Conservation (phyloP, 2,113 vertebrate species). For the Gopherus evgoodei region DNA sequence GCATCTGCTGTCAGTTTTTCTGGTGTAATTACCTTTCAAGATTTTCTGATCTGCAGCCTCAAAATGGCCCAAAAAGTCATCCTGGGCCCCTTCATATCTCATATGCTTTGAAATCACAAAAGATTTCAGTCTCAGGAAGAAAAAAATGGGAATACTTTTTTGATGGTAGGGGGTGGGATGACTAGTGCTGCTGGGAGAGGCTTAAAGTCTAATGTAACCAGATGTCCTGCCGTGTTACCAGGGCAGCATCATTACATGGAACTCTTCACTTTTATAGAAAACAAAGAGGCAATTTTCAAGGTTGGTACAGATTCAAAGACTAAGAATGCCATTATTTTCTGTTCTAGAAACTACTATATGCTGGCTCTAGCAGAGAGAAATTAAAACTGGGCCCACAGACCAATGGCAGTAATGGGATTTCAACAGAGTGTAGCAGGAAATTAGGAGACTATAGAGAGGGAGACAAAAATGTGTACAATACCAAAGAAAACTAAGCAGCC, state of each 20-base stretch:
- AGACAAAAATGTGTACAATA: fast-evolving
- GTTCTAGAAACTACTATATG: not conserved
- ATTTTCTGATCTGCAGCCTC: not conserved
- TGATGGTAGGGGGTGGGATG: fast-evolving
- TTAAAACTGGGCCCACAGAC: not conserved
- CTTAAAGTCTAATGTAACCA: not conserved
- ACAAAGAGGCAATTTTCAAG: not conserved
- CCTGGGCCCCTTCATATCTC: not conserved
- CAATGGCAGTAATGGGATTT: not conserved
- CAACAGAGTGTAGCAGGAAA: not conserved
- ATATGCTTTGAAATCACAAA: not conserved
- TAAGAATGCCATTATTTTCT: not conserved
- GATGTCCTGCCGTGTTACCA: not conserved
- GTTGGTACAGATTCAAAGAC: not conserved
- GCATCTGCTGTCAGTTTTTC: not conserved
- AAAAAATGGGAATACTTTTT: not conserved
- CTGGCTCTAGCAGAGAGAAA: not conserved
- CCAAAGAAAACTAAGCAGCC: not conserved
- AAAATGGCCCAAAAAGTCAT: not conserved
- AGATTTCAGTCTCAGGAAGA: fast-evolving
- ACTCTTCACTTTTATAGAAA: not conserved
- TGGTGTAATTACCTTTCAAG: not conserved
- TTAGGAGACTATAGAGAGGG: not conserved
- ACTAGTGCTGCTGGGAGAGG: not conserved
- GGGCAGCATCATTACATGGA: not conserved